Evolutionary conservation across 2,113 vertebrate species (phyloP), one percentile per base, ranked within the genome.

Genomic region (Rhinolophus sinicus): DNA sequence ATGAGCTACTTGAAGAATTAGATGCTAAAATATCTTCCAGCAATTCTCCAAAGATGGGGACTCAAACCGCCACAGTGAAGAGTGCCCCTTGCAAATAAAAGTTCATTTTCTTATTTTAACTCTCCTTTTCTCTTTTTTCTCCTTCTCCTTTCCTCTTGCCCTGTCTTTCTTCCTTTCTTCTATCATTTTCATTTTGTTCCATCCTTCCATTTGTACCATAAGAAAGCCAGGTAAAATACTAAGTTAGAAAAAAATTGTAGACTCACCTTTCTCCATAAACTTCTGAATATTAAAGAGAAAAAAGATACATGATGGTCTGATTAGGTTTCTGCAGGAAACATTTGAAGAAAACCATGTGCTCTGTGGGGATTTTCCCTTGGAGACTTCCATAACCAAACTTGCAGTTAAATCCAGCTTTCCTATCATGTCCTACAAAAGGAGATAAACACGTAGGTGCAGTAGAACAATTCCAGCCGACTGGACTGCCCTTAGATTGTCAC

Each of bases 1-100:
- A 98, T 97, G 98, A 98, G 98, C 91, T 96, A 65, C 97, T 96
- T 97, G 95, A 98, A 98, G 96, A 98, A 97, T 96, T 97, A 96
- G 97, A 96, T 83, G 67, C 81, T 96, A 96, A 98, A 96, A 93
- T 86, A 75, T 98, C 98, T 98, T 92, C 89, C 84, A 98, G 96
- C 82, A 97, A 97, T 90, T 98, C 98, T 97, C 97, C 87, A 30
- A 94, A 97, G 96, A 88, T n/a, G 35, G 54, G 89, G 88, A 95
- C 67, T 98, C 93, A 94, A 86, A 86, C 92, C 98, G 97, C 81
- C 24, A 0, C 91, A 60, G 40, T 47, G 94, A 62, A 96, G 93
- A 97, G 64, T 96, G 96, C 93, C 16, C 9, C 3, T 85, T 16
- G 67, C 35, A 90, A 67, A 24, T 38, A 69, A 97, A 86, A 62